Percentiles rank a stretch among this genome's conserved stretches.
These are phyloP conservation scores for Epicampocera succincta DNA, from an alignment of 2,888 invertebrate genomes.

Conservation along the genomic window DNA sequence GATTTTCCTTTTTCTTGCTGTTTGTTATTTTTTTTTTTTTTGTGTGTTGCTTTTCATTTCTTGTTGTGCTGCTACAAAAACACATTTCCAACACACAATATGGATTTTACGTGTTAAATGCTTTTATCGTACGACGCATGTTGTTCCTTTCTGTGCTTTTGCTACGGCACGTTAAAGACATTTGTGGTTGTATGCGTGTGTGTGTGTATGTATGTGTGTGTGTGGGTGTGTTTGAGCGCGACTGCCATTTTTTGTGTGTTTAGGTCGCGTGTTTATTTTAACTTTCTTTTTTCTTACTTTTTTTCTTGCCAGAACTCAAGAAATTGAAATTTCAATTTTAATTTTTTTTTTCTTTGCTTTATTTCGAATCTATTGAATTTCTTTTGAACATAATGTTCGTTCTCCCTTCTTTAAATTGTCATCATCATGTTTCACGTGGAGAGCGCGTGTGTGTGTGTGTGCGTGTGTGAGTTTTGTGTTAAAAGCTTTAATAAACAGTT, in stretches of 20 bases:
- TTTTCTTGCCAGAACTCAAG: constrained; percentile 37
- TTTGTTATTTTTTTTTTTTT: constrained; percentile 4
- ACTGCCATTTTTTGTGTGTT: constrained; percentile 1
- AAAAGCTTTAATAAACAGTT: constrained; percentile 65
- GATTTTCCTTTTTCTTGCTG: constrained; percentile 23
- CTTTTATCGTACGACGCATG: constrained; percentile 57
- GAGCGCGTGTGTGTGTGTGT: constrained; percentile 30
- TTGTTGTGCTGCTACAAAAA: background rate
- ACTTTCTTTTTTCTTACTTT: constrained; percentile 55
- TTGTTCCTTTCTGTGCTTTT: constrained; percentile 19
- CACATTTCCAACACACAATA: constrained; percentile 38
- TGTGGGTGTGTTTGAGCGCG: background rate
- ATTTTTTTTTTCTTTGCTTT: constrained; percentile 8
- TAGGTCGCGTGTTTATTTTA: constrained; percentile 64
- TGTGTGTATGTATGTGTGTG: background rate
- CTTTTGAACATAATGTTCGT: constrained; percentile 14
- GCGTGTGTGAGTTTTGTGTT: constrained; percentile 44
- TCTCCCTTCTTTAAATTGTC: constrained; percentile 1
- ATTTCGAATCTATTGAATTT: background rate
- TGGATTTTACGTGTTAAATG: constrained; percentile 62
- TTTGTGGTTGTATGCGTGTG: background rate
- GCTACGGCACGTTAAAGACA: constrained; percentile 4
- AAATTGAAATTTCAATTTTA: constrained; percentile 45
- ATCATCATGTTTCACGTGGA: constrained; percentile 35
- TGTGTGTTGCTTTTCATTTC: constrained; percentile 41